These are phyloP conservation scores for Stenurella melanura DNA, from an alignment of 2,888 invertebrate species.

Conservation along the genomic window DNA sequence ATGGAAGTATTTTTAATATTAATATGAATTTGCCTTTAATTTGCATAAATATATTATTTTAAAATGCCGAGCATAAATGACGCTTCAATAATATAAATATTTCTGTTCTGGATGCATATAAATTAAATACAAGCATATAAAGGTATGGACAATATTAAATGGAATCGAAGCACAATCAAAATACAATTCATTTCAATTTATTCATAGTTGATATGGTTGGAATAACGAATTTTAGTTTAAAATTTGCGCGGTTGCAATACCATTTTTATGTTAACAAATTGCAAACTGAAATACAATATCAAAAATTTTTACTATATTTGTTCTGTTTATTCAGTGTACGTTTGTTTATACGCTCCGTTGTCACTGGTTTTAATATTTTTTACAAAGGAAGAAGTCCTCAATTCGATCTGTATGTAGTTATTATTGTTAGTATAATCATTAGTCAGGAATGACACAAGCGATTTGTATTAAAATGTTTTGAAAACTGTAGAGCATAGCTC, in stretches of 20 bases:
- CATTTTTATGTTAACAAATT: neutral
- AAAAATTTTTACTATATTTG: neutral
- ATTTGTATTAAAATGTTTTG: no score
- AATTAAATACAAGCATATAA: constrained; percentile 50
- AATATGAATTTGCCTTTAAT: constrained; percentile 41
- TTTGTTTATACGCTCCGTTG: no score
- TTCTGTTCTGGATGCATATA: constrained; percentile 47
- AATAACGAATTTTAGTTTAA: constrained; percentile 21
- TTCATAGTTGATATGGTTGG: constrained; percentile 12
- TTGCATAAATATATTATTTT: constrained; percentile 50
- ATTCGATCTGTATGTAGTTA: no score
- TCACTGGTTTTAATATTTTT: no score
- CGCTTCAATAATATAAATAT: constrained; percentile 50
- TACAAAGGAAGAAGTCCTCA: no score
- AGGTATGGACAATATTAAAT: constrained; percentile 40
- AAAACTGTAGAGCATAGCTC: no score
- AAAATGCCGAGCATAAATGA: constrained; percentile 36
- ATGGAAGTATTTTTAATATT: constrained; percentile 35
- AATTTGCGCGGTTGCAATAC: constrained; percentile 1
- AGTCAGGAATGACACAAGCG: no score
- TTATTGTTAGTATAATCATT: no score
- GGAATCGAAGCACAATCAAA: constrained; percentile 28
- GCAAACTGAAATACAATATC: neutral
- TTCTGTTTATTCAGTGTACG: neutral
- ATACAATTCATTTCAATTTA: constrained; percentile 34